Conservation (phyloP, 2,888 invertebrate genomes). For the Yponomeuta evonymella region DNA sequence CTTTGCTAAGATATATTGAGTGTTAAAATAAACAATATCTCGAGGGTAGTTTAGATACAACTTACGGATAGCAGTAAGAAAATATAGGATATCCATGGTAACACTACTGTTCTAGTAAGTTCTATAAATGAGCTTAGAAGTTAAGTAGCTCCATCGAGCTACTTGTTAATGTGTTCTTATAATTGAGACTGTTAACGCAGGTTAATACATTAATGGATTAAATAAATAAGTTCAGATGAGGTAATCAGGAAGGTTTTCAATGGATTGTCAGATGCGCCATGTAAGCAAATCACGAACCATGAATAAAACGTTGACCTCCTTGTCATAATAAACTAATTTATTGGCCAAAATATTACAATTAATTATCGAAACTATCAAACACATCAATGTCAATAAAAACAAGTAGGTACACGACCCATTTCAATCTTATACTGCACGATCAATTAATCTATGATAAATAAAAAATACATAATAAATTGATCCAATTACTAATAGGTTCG, state of each 20-base stretch:
- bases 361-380: background rate
- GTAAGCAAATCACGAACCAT: background rate
- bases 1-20: no score
- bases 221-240: no score
- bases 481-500: background rate
- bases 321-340: background rate
- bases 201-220: background rate
- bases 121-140: background rate
- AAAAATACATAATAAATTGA: background rate
- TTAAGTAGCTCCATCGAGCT: background rate
- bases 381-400: constrained; percentile 1
- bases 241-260: no score
- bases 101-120: background rate
- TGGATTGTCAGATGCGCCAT: no score
- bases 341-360: background rate
- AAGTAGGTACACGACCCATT: background rate
- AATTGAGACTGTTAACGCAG: background rate
- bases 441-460: background rate
- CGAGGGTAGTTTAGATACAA: no score
- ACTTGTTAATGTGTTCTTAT: background rate
- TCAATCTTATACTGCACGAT: background rate
- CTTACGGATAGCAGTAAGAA: no score
- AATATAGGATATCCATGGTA: background rate
- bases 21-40: no score
- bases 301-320: background rate